Conservation (phyloP, 2,797 vertebrate genomes). For the Crypturellus tataupa region DNA sequence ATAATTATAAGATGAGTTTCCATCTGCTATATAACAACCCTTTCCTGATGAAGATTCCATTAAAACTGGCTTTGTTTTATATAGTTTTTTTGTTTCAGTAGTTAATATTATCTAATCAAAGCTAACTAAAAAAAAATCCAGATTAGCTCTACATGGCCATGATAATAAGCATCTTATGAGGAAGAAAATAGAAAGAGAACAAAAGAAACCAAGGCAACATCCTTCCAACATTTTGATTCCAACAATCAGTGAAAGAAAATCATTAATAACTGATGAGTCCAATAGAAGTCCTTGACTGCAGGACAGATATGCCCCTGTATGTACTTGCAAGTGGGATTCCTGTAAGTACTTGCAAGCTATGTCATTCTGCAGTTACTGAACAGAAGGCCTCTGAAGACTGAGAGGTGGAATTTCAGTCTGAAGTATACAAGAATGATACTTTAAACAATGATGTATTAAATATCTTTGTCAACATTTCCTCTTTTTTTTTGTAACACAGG, state of each 20-base stretch:
- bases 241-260: neutral
- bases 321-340: neutral
- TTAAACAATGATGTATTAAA: neutral
- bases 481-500: neutral
- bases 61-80: constrained; percentile 31
- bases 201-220: neutral
- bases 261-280: neutral
- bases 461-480: neutral
- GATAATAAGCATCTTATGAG: neutral
- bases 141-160: neutral
- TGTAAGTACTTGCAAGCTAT: neutral
- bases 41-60: neutral
- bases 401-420: neutral
- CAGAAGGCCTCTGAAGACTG: neutral
- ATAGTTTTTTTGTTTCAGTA: neutral
- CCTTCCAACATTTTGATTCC: neutral
- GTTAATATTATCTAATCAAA: constrained; percentile 6
- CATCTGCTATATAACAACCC: constrained; percentile 2
- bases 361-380: neutral
- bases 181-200: neutral
- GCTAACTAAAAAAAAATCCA: neutral
- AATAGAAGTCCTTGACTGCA: neutral
- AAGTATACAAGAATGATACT: neutral
- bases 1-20: constrained; percentile 9
- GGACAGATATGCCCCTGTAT: neutral